Conservation (phyloP, 2,797 vertebrate species). For the Antennarius maculatus region DNA sequence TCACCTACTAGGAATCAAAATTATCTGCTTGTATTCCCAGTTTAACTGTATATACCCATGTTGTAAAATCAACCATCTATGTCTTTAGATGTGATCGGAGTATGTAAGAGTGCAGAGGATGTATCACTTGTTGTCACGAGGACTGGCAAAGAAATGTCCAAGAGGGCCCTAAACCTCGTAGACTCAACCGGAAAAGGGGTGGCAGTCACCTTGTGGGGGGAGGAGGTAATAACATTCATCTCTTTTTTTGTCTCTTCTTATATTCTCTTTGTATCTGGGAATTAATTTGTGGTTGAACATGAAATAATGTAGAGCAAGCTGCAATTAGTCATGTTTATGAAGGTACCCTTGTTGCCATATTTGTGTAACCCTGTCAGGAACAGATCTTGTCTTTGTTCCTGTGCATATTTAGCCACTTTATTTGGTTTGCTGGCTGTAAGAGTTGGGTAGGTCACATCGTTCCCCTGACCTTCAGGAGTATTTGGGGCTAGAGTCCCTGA, state of each 20-base stretch:
- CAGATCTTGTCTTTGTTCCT: slow-evolving; percentile 32
- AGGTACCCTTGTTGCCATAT: slow-evolving; percentile 31
- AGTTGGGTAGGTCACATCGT: slow-evolving; percentile 58
- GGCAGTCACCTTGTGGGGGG: slow-evolving; percentile 89
- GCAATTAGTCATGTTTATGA: slow-evolving; percentile 44
- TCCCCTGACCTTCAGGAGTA: slow-evolving; percentile 63
- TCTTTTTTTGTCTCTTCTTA: not conserved
- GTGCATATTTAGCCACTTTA: slow-evolving; percentile 40
- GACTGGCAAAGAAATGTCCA: slow-evolving; percentile 87
- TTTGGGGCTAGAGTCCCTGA: slow-evolving; percentile 58
- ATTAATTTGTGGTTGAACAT: slow-evolving; percentile 46
- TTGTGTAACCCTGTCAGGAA: slow-evolving; percentile 1
- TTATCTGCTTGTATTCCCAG: slow-evolving; percentile 11
- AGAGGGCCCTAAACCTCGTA: slow-evolving; percentile 87
- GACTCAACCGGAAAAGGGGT: slow-evolving; percentile 88
- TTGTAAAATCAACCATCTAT: slow-evolving; percentile 28
- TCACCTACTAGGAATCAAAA: slow-evolving; percentile 1
- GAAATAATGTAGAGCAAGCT: slow-evolving; percentile 33
- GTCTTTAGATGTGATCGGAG: slow-evolving; percentile 89
- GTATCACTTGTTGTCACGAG: slow-evolving; percentile 85
- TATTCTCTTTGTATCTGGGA: slow-evolving; percentile 14
- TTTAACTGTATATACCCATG: not conserved
- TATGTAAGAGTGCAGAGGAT: slow-evolving; percentile 90
- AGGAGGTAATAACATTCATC: slow-evolving; percentile 82
- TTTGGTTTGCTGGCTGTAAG: slow-evolving; percentile 58